phyloP scores from a whole-genome alignment of 2,113 vertebrate genomes.

The Aplodontia rufa region DNA sequence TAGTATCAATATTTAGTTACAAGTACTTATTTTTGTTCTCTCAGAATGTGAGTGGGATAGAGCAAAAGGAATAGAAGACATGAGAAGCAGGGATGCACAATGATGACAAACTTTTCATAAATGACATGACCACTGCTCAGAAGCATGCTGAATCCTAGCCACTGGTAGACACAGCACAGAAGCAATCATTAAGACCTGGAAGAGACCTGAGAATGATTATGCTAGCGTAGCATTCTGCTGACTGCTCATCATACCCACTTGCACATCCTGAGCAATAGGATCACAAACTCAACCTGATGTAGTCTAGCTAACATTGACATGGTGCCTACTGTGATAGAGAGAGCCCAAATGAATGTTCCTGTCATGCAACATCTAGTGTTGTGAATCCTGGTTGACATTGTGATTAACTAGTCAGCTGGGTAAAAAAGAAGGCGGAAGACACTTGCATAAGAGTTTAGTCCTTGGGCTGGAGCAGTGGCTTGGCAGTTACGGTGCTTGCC shows the following conservation, averaged over 20 bases:
- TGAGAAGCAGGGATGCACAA: neutral
- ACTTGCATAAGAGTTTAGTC: neutral
- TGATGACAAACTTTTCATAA: neutral
- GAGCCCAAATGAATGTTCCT: neutral
- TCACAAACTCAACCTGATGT: neutral
- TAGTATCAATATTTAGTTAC: neutral
- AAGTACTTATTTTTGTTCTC: neutral
- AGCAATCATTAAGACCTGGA: neutral
- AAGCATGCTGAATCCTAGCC: neutral
- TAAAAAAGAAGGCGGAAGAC: neutral
- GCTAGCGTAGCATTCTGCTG: accelerated
- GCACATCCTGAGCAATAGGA: neutral
- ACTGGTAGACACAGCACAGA: neutral
- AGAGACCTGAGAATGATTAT: neutral
- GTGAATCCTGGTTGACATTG: neutral
- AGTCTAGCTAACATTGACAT: neutral
- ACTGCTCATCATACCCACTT: too few relatives aligned
- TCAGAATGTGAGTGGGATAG: neutral
- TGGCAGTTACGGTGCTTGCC: too few relatives aligned
- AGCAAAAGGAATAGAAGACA: neutral
- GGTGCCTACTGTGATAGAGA: neutral
- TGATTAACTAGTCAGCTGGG: neutral
- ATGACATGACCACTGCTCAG: neutral
- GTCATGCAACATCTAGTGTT: neutral
- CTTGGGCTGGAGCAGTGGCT: too few relatives aligned